These are phyloP conservation scores for Gymnoscelis rufifasciata DNA, from an alignment of 2,888 invertebrate genomes.

Conservation along the genomic window DNA sequence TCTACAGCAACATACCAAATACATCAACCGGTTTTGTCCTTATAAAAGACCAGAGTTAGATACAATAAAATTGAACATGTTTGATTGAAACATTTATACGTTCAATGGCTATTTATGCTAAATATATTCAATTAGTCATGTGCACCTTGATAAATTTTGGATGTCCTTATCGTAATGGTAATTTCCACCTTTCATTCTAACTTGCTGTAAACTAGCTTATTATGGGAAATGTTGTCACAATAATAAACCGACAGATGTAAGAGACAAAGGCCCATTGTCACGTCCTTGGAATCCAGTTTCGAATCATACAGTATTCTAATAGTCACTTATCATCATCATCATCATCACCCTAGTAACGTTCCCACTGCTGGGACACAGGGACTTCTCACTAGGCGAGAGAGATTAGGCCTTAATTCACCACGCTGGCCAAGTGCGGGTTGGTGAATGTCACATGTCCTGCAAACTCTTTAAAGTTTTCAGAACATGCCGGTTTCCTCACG, in stretches of 20 bases:
- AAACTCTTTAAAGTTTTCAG: no score
- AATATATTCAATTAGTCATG: no score
- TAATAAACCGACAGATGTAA: constrained; percentile 15
- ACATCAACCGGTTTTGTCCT: constrained; percentile 23
- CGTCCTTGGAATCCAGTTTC: constrained; percentile 47
- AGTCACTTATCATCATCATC: no score
- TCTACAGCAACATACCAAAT: constrained; percentile 21
- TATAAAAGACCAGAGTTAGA: constrained; percentile 25
- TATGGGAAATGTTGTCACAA: constrained; percentile 13
- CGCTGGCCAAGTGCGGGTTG: no score
- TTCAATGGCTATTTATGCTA: constrained; percentile 31
- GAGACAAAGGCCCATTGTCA: constrained; percentile 60
- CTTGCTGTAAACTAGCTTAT: not conserved
- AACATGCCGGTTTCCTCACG: no score
- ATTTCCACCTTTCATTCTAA: not conserved
- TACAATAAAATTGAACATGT: constrained; percentile 26
- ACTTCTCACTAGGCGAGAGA: no score
- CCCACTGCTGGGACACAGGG: no score
- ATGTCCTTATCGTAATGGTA: no score
- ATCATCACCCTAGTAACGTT: no score
- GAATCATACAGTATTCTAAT: constrained; percentile 32
- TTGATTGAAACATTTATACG: constrained; percentile 32
- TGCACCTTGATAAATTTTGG: no score
- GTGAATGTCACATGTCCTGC: no score
- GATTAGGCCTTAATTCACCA: no score